Conservation (phyloP, 2,888 invertebrate species). For the Zygaena filipendulae region DNA sequence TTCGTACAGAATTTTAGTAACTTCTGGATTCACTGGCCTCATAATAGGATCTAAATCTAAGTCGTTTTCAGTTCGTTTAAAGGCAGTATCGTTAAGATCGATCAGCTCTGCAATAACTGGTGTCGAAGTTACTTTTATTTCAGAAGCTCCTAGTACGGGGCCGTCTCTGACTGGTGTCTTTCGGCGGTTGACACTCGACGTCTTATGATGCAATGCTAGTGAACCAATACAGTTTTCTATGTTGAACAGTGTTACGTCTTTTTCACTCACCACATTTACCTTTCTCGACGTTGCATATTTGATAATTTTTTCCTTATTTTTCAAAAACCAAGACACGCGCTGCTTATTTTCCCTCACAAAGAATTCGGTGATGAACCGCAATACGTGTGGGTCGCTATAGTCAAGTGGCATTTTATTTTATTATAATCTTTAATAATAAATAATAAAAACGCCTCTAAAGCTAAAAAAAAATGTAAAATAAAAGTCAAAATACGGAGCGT, state of each 20-base stretch:
- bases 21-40: constrained; percentile 12
- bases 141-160: background rate
- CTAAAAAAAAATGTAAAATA: too few species aligned
- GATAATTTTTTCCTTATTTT: constrained; percentile 11
- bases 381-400: constrained; percentile 14
- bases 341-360: constrained; percentile 16
- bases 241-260: constrained; percentile 6
- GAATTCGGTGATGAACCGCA: constrained; percentile 18
- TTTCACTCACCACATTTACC: too few species aligned
- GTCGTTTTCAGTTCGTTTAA: background rate
- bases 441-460: too few species aligned
- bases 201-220: constrained; percentile 7
- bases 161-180: too few species aligned
- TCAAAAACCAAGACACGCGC: constrained; percentile 19
- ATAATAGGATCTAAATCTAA: constrained; percentile 10
- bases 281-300: constrained; percentile 4
- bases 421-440: too few species aligned
- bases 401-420: constrained; percentile 15
- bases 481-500: too few species aligned
- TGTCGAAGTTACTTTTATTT: too few species aligned
- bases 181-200: constrained; percentile 8
- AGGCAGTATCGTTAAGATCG: background rate
- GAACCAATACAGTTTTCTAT: constrained; percentile 7
- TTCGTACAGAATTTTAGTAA: constrained; percentile 8
- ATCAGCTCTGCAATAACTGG: too few species aligned